phyloP scores from a whole-genome alignment of 2,113 vertebrate species.

The Rousettus leschenaultii region DNA sequence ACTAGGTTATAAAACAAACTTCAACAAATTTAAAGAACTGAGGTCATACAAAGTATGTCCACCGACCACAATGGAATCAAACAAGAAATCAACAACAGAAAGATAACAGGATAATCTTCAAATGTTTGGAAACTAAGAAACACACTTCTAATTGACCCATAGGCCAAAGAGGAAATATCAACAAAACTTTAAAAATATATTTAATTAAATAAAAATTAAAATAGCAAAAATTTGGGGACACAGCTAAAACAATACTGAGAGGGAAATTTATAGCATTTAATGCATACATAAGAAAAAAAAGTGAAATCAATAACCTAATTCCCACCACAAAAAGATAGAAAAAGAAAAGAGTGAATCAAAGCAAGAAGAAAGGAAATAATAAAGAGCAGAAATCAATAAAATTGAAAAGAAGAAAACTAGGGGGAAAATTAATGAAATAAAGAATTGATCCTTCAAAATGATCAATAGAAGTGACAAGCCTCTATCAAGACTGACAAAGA shows the following conservation, averaged over 20 bases:
- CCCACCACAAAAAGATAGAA: background rate
- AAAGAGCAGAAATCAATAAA: background rate
- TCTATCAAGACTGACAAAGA: background rate
- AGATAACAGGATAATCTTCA: background rate
- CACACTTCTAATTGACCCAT: background rate
- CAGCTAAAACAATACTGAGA: background rate
- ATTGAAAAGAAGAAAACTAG: background rate
- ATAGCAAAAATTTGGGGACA: background rate
- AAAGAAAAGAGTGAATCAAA: background rate
- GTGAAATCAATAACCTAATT: background rate
- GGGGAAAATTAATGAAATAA: background rate
- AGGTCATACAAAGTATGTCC: background rate
- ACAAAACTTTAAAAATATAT: background rate
- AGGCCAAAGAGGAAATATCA: background rate
- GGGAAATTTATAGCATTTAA: background rate
- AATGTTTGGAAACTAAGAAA: slow-evolving; percentile 1
- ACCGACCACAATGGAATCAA: background rate
- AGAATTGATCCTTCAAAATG: background rate
- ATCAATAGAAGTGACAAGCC: background rate
- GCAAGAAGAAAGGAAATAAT: background rate
- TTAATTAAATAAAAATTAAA: slow-evolving; percentile 12
- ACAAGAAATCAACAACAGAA: background rate
- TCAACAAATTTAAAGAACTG: background rate
- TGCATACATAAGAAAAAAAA: background rate
- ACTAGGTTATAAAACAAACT: background rate